These are phyloP conservation scores for Polypterus bichir DNA, from an alignment of 2,113 vertebrate genomes.

Conservation along the genomic window DNA sequence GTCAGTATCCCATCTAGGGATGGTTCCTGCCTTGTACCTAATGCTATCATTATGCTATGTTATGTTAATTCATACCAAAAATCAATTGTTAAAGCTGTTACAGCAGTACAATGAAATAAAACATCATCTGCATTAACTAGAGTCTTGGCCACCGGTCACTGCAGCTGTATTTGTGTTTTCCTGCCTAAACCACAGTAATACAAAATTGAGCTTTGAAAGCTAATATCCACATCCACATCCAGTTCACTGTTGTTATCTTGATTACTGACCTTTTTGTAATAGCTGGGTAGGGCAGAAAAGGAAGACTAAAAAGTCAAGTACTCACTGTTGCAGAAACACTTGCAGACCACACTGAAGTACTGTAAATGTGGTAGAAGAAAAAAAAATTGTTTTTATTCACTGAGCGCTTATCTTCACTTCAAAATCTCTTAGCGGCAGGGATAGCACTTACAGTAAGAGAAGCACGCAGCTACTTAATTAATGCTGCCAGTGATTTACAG, in stretches of 20 bases:
- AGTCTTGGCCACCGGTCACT: too few relatives aligned
- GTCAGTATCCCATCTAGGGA: too few relatives aligned
- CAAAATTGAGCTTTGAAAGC: neutral
- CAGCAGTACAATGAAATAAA: too few relatives aligned
- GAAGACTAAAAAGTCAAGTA: neutral
- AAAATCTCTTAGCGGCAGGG: conserved; percentile 10
- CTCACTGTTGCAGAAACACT: conserved; percentile 9
- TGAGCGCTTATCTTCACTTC: neutral
- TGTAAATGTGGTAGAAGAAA: neutral
- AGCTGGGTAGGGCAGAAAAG: neutral
- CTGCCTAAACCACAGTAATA: conserved; percentile 3
- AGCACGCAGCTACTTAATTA: conserved; percentile 24
- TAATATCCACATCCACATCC: neutral
- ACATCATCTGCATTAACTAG: too few relatives aligned
- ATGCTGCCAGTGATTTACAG: conserved; percentile 30
- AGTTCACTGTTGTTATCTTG: neutral
- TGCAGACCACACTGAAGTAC: conserved; percentile 14
- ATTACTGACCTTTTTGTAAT: neutral
- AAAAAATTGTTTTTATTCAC: conserved; percentile 9
- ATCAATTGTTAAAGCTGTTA: too few relatives aligned
- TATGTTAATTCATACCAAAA: too few relatives aligned
- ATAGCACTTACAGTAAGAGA: conserved; percentile 16
- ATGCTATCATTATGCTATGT: too few relatives aligned
- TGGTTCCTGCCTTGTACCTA: too few relatives aligned
- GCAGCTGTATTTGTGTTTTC: conserved; percentile 3